A percentile compares a stretch with the other conserved stretches of the same genome.
phyloP scores from a whole-genome alignment of 2,888 invertebrate species.

The Melieria omissa region DNA sequence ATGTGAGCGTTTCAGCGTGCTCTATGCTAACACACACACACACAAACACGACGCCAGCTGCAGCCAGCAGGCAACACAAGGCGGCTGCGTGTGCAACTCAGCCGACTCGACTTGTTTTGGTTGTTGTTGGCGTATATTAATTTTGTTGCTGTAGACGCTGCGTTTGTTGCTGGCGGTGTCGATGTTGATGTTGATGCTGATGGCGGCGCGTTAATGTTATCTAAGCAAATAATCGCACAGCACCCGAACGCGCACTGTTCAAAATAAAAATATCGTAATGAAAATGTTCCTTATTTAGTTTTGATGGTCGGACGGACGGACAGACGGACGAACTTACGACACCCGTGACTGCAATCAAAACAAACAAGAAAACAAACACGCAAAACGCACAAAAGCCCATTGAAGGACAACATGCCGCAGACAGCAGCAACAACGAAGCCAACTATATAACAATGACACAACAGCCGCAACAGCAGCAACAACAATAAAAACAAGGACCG shows the following conservation, averaged over 20 bases:
- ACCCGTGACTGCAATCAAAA: conserved; percentile 33
- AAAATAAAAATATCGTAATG: conserved; percentile 24
- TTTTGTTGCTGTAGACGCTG: neutral
- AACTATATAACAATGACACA: neutral
- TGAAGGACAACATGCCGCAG: neutral
- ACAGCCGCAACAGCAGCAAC: conserved; percentile 18
- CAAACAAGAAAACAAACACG: conserved; percentile 27
- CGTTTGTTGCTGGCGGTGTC: conserved; percentile 6
- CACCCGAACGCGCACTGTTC: neutral
- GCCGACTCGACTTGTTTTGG: conserved; percentile 12
- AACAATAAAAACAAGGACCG: conserved; percentile 38
- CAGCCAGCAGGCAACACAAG: conserved; percentile 17
- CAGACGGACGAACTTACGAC: conserved; percentile 19
- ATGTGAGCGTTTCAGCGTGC: conserved; percentile 17
- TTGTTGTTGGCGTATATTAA: conserved; percentile 12
- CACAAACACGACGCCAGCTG: conserved; percentile 14
- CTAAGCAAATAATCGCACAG: conserved; percentile 30
- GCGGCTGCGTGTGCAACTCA: conserved; percentile 12
- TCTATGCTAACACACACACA: conserved; percentile 21
- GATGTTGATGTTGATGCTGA: conserved; percentile 8
- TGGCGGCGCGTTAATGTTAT: conserved; percentile 23
- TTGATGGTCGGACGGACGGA: conserved; percentile 10
- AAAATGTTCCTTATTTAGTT: conserved; percentile 27
- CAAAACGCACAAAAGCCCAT: neutral
- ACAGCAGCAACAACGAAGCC: conserved; percentile 12